Conservation (phyloP, 2,888 invertebrate species). For the Melanotus villosus region DNA sequence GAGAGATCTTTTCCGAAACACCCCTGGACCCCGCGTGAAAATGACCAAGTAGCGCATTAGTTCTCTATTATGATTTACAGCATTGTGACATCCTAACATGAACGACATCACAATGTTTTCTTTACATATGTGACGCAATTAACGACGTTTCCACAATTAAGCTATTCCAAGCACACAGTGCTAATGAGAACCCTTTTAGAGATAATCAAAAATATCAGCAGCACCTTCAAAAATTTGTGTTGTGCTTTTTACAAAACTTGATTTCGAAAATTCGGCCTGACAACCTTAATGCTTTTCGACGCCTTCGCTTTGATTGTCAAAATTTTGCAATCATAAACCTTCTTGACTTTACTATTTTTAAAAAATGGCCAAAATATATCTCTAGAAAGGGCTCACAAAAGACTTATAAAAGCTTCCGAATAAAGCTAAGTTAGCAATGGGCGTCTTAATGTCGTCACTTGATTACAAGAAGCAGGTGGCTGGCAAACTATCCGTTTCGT, state of each 20-base stretch:
- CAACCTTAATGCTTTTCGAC: too few relatives aligned
- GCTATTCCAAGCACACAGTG: too few relatives aligned
- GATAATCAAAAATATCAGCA: too few relatives aligned
- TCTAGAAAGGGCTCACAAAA: not conserved
- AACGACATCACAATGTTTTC: constrained; percentile 26
- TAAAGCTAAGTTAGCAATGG: not conserved
- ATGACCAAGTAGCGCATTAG: constrained; percentile 69
- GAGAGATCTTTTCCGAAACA: constrained; percentile 97
- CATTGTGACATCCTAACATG: constrained; percentile 37
- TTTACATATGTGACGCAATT: constrained; percentile 51
- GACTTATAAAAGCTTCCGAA: not conserved
- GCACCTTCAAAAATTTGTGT: too few relatives aligned
- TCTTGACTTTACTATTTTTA: not conserved
- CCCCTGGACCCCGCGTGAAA: constrained; percentile 81
- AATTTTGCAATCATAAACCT: not conserved
- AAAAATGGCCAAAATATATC: not conserved
- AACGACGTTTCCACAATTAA: not conserved
- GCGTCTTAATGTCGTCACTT: constrained; percentile 40
- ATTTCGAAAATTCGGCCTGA: too few relatives aligned
- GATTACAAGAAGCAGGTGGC: constrained; percentile 64
- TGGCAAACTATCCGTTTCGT: constrained; percentile 62
- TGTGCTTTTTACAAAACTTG: too few relatives aligned
- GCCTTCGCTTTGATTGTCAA: too few relatives aligned
- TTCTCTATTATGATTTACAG: constrained; percentile 47
- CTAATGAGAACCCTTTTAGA: not conserved